Percentiles rank a stretch among this genome's conserved stretches.
These are phyloP conservation scores for Polia nebulosa DNA, from an alignment of 2,888 invertebrate species.

Conservation along the genomic window DNA sequence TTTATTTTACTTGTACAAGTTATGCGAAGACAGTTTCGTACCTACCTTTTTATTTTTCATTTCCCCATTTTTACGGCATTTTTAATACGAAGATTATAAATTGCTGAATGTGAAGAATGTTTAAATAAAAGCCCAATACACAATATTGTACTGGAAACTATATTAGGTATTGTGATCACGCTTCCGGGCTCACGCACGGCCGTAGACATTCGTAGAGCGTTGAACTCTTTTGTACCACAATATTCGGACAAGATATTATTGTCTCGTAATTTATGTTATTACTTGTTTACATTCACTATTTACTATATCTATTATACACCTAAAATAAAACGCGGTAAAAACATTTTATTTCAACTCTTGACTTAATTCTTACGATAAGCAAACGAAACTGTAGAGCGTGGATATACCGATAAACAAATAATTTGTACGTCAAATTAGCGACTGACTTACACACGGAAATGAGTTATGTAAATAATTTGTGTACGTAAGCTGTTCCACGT, in stretches of 20 bases:
- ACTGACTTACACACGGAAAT: conserved; percentile 35
- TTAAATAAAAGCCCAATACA: conserved; percentile 26
- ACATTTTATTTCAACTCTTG: conserved; percentile 18
- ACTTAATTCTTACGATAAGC: conserved; percentile 28
- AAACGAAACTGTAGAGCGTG: conserved; percentile 5
- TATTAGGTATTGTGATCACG: conserved; percentile 62
- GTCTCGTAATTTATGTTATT: conserved; percentile 30
- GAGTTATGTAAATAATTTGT: conserved; percentile 28
- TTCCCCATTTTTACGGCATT: not conserved
- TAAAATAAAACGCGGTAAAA: conserved; percentile 15
- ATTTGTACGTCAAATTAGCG: conserved; percentile 42
- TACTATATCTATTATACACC: not conserved
- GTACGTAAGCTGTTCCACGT: conserved; percentile 36
- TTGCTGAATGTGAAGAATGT: conserved; percentile 17
- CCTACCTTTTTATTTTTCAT: not conserved
- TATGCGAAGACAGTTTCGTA: not conserved
- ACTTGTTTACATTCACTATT: conserved; percentile 35
- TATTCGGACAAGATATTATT: conserved; percentile 54
- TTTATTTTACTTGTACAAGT: not conserved
- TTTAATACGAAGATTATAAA: conserved; percentile 1
- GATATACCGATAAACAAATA: conserved; percentile 34
- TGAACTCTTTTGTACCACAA: conserved; percentile 84
- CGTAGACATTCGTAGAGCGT: conserved; percentile 74
- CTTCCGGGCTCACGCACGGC: conserved; percentile 65
- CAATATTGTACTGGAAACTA: conserved; percentile 20